Conservation (phyloP, 2,113 vertebrate genomes). For the Pluvianellus socialis region DNA sequence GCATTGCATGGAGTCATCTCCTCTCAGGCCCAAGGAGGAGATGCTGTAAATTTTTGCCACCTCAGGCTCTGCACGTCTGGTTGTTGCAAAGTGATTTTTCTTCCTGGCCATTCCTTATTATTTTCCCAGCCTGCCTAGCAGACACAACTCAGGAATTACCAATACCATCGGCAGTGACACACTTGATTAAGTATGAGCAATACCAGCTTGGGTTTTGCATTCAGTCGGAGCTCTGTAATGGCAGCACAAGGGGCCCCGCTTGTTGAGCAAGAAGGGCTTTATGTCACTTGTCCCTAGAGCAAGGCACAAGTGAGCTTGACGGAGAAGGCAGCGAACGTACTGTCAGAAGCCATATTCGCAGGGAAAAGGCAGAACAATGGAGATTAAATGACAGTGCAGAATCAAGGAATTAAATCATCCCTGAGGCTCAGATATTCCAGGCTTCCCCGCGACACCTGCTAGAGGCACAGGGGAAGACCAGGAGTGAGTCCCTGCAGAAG, state of each 20-base stretch:
- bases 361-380: slow-evolving; percentile 16
- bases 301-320: slow-evolving; percentile 4
- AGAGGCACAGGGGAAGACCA: slow-evolving; percentile 2
- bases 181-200: slow-evolving; percentile 45
- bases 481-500: background rate
- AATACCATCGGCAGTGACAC: background rate
- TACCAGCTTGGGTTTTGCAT: slow-evolving; percentile 31
- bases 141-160: slow-evolving; percentile 17
- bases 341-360: slow-evolving; percentile 42
- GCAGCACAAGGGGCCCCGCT: slow-evolving; percentile 3
- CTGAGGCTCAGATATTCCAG: background rate
- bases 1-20: background rate
- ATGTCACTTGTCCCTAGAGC: slow-evolving; percentile 46
- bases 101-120: background rate
- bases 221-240: slow-evolving; percentile 13
- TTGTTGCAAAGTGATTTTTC: background rate
- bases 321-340: slow-evolving; percentile 17
- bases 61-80: background rate
- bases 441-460: background rate
- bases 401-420: slow-evolving; percentile 30
- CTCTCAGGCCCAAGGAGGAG: background rate
- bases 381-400: slow-evolving; percentile 26
- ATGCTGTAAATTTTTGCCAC: background rate
- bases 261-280: slow-evolving; percentile 29
- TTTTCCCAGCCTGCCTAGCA: slow-evolving; percentile 7